Conservation (phyloP, 2,113 vertebrate species). For the Thryonomys swinderianus region DNA sequence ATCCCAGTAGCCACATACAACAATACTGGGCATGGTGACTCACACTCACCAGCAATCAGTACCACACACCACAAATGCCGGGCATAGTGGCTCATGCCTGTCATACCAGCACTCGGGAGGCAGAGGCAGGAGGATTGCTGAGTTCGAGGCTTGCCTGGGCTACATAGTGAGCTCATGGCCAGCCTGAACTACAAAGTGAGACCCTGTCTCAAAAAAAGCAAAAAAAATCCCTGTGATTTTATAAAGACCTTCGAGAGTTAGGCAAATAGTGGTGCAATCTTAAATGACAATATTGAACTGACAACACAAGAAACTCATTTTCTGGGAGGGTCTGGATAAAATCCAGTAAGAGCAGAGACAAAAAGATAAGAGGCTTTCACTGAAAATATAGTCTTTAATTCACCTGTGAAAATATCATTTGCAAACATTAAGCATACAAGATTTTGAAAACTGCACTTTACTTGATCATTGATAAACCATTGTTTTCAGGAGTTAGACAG, state of each 20-base stretch:
- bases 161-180: no score
- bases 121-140: no score
- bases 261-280: background rate
- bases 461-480: background rate
- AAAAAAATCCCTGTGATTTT: background rate
- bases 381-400: conserved; percentile 16
- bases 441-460: conserved; percentile 11
- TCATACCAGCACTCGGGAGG: no score
- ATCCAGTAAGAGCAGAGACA: conserved; percentile 17
- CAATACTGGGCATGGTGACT: no score
- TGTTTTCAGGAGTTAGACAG: background rate
- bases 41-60: no score
- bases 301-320: background rate
- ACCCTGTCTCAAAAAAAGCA: no score
- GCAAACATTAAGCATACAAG: conserved; percentile 7
- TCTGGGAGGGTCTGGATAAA: background rate
- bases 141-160: no score
- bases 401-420: conserved; percentile 13
- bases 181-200: no score
- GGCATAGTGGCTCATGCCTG: no score
- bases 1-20: no score
- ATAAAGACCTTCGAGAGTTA: background rate
- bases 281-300: background rate
- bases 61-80: no score
- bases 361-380: conserved; percentile 4